Conservation (phyloP, 1,140 invertebrate species). For the Paralvinella palmiformis region DNA sequence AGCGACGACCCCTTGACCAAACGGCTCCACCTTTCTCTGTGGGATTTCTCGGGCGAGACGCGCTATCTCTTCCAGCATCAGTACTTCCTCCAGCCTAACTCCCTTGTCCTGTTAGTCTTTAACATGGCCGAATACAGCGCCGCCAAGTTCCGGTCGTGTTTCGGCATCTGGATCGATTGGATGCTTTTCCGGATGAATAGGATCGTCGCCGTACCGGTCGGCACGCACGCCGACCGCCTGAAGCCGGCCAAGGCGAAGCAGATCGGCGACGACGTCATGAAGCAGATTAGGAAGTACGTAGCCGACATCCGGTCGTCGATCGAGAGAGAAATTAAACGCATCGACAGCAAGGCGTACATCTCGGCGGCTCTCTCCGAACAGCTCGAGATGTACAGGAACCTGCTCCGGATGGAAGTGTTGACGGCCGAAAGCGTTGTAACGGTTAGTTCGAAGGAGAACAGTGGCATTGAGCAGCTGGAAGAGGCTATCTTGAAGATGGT, state of each 20-base stretch:
- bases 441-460: conserved; percentile 30
- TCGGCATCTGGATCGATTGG: conserved; percentile 44
- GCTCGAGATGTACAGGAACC: conserved; percentile 34
- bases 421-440: conserved; percentile 34
- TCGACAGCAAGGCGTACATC: conserved; percentile 32
- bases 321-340: conserved; percentile 32
- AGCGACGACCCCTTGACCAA: conserved; percentile 19
- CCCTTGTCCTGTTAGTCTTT: conserved; percentile 39
- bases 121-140: conserved; percentile 37
- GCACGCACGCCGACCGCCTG: conserved; percentile 37
- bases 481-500: conserved; percentile 31
- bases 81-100: conserved; percentile 38
- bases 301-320: conserved; percentile 16
- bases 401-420: conserved; percentile 32
- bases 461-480: conserved; percentile 33
- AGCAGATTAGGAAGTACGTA: conserved; percentile 8
- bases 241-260: conserved; percentile 19
- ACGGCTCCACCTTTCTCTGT: conserved; percentile 34
- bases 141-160: conserved; percentile 31
- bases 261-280: conserved; percentile 24
- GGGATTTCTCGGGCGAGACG: conserved; percentile 42
- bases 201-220: conserved; percentile 36
- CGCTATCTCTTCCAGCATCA: conserved; percentile 41
- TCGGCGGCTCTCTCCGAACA: conserved; percentile 41
- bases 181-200: conserved; percentile 43